Evolutionary conservation across 2,888 invertebrate species (phyloP).

Genomic region (Melanchra persicariae): DNA sequence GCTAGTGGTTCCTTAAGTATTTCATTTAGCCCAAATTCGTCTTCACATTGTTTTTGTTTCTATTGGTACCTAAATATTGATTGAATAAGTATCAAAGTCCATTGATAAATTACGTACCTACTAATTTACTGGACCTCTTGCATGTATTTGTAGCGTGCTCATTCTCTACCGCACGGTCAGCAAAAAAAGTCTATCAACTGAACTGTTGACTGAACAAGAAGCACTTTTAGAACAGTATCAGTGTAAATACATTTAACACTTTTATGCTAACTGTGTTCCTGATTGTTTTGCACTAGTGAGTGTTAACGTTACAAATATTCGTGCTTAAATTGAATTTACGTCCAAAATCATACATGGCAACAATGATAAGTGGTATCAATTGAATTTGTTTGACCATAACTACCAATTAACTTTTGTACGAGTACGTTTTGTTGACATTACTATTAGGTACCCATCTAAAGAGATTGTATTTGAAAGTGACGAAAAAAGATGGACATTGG

Average conservation of each 20-base stretch:
- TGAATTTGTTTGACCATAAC: slow-evolving; percentile 35
- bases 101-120: slow-evolving; percentile 45
- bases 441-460: not conserved
- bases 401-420: not conserved
- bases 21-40: slow-evolving; percentile 8
- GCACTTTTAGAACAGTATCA: not conserved
- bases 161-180: slow-evolving; percentile 2
- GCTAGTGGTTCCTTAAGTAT: not conserved
- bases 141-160: slow-evolving; percentile 34
- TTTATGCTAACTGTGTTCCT: slow-evolving; percentile 26
- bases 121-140: slow-evolving; percentile 27
- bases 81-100: slow-evolving; percentile 58
- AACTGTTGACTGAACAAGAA: not conserved
- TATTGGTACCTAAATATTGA: slow-evolving; percentile 10
- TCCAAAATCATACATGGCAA: slow-evolving; percentile 15
- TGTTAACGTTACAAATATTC: slow-evolving; percentile 13
- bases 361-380: slow-evolving; percentile 32
- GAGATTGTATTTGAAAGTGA: not conserved
- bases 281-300: slow-evolving; percentile 31
- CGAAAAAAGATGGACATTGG: not conserved
- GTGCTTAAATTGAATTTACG: slow-evolving; percentile 43
- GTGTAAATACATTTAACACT: slow-evolving; percentile 4
- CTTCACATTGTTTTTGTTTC: slow-evolving; percentile 19
- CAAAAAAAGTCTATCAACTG: not conserved
- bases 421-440: not conserved